Percentiles rank a stretch among this genome's conserved stretches.
phyloP scores from a whole-genome alignment of 1,140 invertebrate genomes.

The Drosophila ananassae region DNA sequence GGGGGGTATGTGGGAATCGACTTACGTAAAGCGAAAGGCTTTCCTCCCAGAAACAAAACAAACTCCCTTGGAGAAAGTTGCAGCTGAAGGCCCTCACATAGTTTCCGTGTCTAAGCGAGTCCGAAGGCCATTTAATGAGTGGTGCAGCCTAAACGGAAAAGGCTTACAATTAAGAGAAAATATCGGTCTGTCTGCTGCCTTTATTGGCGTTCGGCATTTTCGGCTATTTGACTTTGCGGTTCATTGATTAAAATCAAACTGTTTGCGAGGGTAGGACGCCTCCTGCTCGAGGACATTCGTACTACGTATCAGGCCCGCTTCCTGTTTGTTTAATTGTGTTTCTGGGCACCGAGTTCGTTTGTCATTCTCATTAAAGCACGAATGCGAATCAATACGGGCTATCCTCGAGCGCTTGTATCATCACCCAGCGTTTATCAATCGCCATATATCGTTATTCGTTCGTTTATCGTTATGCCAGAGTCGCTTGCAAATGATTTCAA shows the following conservation, averaged over 20 bases:
- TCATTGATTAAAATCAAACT: constrained; percentile 81
- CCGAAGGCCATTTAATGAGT: constrained; percentile 60
- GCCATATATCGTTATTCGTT: constrained; percentile 54
- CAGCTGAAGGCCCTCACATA: constrained; percentile 57
- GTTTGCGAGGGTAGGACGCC: constrained; percentile 43
- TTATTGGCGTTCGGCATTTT: constrained; percentile 57
- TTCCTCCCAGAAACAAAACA: constrained; percentile 31
- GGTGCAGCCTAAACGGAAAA: constrained; percentile 31
- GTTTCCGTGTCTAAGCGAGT: constrained; percentile 66
- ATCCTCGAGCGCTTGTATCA: constrained; percentile 3
- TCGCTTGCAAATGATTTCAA: constrained; percentile 70
- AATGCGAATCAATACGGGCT: constrained; percentile 26
- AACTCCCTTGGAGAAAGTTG: constrained; percentile 37
- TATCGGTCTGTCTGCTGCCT: constrained; percentile 44
- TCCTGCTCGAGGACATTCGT: constrained; percentile 1
- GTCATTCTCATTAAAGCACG: constrained; percentile 69
- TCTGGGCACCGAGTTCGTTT: constrained; percentile 55
- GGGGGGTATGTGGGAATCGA: neutral
- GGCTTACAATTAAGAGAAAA: constrained; percentile 63
- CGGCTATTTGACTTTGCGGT: constrained; percentile 70
- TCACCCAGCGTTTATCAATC: constrained; percentile 50
- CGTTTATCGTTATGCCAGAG: constrained; percentile 40
- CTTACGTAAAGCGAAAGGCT: constrained; percentile 20
- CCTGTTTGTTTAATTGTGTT: constrained; percentile 74
- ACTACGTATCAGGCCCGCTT: constrained; percentile 27